These are phyloP conservation scores for Sciaenops ocellatus DNA, from an alignment of 2,797 vertebrate genomes.

Conservation along the genomic window DNA sequence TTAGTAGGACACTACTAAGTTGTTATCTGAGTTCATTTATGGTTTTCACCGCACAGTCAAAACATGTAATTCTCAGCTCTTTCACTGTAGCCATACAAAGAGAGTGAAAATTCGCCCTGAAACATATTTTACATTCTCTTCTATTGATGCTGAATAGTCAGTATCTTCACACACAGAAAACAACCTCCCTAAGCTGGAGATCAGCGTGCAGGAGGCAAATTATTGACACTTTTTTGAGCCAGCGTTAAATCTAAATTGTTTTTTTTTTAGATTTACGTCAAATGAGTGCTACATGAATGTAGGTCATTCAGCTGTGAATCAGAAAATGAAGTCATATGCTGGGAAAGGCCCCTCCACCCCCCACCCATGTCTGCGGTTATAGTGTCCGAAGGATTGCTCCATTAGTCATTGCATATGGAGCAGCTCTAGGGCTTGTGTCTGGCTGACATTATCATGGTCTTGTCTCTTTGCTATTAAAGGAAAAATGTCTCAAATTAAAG, in stretches of 20 bases:
- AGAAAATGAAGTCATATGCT: constrained; percentile 18
- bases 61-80: background rate
- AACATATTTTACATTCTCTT: background rate
- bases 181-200: background rate
- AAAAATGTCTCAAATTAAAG: constrained; percentile 1
- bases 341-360: background rate
- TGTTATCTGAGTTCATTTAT: background rate
- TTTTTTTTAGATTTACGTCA: background rate
- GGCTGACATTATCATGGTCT: constrained; percentile 7
- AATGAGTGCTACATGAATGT: constrained; percentile 28
- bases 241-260: background rate
- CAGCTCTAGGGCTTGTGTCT: constrained; percentile 19
- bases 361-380: background rate
- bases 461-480: constrained; percentile 16
- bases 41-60: background rate
- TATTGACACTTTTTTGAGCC: background rate
- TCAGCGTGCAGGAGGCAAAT: background rate
- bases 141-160: background rate
- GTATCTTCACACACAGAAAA: background rate
- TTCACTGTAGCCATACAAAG: background rate
- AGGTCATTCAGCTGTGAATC: constrained; percentile 24
- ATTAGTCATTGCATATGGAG: constrained; percentile 35
- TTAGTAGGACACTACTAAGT: too few species aligned
- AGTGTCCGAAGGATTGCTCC: constrained; percentile 3
- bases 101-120: background rate